A percentile compares a stretch with the other conserved stretches of the same genome.
phyloP scores from a whole-genome alignment of 1,140 invertebrate genomes.

The Radopholus similis region DNA sequence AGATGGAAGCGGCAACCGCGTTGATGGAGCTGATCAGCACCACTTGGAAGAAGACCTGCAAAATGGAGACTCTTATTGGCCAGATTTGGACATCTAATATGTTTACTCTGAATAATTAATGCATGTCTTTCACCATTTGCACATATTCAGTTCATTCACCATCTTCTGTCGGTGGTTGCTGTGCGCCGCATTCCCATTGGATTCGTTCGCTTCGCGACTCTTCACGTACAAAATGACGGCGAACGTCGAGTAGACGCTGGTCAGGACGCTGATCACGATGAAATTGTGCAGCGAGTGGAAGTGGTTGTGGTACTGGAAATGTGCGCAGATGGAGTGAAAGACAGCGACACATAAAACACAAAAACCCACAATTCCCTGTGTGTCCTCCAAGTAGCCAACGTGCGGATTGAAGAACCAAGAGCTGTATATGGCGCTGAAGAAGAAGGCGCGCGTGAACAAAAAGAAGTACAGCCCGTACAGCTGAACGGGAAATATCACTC shows the following conservation, averaged over 20 bases:
- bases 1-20: constrained; percentile 15
- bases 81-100: too few species aligned
- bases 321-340: background rate
- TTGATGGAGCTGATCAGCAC: constrained; percentile 25
- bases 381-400: constrained; percentile 38
- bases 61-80: too few species aligned
- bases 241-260: constrained; percentile 12
- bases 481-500: background rate
- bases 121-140: constrained; percentile 2
- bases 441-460: constrained; percentile 40
- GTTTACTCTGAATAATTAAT: constrained; percentile 14
- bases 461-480: constrained; percentile 42
- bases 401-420: constrained; percentile 51
- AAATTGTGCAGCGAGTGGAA: constrained; percentile 24
- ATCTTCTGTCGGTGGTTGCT: background rate
- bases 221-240: constrained; percentile 19
- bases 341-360: background rate
- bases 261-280: constrained; percentile 5
- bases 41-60: constrained; percentile 29
- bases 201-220: background rate
- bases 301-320: constrained; percentile 26
- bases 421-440: constrained; percentile 29
- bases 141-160: too few species aligned
- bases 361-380: constrained; percentile 17
- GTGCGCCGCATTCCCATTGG: background rate